These are phyloP conservation scores for Clanis bilineata DNA, from an alignment of 2,888 invertebrate species.

Conservation along the genomic window DNA sequence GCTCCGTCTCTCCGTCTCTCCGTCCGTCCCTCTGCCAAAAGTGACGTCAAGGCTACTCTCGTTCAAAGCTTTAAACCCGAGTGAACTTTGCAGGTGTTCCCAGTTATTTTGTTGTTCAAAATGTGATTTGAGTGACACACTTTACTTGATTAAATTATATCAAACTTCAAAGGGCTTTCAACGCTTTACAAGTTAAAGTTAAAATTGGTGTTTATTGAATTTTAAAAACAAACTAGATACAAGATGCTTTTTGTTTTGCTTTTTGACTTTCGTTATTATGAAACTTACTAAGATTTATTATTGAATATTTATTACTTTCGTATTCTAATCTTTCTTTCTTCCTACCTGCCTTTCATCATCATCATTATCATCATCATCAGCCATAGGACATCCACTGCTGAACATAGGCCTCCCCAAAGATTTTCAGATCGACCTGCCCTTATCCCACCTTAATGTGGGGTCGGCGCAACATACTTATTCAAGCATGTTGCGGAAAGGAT, in stretches of 20 bases:
- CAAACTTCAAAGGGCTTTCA: conserved; percentile 25
- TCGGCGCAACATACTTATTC: too few species aligned
- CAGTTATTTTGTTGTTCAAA: conserved; percentile 14
- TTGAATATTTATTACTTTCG: too few species aligned
- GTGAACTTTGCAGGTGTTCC: conserved; percentile 12
- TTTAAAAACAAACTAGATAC: background rate
- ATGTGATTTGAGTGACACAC: conserved; percentile 21
- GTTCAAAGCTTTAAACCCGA: conserved; percentile 4
- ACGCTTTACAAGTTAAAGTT: conserved; percentile 7
- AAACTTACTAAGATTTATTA: too few species aligned
- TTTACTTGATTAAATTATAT: conserved; percentile 28
- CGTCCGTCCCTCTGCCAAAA: background rate
- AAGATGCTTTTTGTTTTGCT: background rate
- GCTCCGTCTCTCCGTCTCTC: background rate
- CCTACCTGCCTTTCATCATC: too few species aligned
- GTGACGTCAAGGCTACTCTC: conserved; percentile 7
- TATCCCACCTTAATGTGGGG: too few species aligned
- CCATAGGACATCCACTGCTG: too few species aligned
- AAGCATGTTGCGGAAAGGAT: too few species aligned
- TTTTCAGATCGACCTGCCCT: too few species aligned
- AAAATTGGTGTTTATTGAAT: conserved; percentile 15
- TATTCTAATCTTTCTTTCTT: too few species aligned
- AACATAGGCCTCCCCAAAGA: too few species aligned
- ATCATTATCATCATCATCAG: too few species aligned
- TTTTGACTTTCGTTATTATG: background rate